Evolutionary conservation across 2,888 invertebrate species (phyloP).

Genomic region (Spodoptera exigua): DNA sequence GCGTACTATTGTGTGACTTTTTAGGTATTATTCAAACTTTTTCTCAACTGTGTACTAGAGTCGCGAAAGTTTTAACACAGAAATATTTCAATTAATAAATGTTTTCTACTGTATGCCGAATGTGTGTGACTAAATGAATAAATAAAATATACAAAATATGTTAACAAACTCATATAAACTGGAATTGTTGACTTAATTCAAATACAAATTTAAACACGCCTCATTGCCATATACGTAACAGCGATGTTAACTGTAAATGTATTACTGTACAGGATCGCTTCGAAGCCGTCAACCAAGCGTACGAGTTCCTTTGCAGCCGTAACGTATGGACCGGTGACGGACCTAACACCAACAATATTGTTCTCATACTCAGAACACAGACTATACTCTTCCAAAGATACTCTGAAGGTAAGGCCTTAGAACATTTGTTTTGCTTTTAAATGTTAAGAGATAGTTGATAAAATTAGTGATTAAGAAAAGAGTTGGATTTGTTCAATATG

Average conservation of each 20-base stretch:
- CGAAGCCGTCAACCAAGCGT: constrained; percentile 98
- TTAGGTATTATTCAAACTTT: too few relatives aligned
- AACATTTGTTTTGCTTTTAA: not conserved
- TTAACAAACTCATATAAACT: too few relatives aligned
- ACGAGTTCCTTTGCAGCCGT: constrained; percentile 98
- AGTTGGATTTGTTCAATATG: not conserved
- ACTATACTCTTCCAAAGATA: constrained; percentile 98
- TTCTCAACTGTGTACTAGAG: too few relatives aligned
- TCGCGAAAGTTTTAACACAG: too few relatives aligned
- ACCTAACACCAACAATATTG: constrained; percentile 98
- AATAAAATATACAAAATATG: too few relatives aligned
- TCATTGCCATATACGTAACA: not conserved
- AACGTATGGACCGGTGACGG: constrained; percentile 95
- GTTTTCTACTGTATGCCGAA: too few relatives aligned
- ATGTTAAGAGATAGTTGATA: not conserved
- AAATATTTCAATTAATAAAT: too few relatives aligned
- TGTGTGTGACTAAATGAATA: too few relatives aligned
- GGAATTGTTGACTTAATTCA: too few relatives aligned
- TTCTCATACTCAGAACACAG: constrained; percentile 96
- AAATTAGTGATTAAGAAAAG: not conserved
- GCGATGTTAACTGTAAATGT: not conserved
- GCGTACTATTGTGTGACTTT: too few relatives aligned
- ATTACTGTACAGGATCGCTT: constrained; percentile 94
- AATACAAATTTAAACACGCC: too few relatives aligned
- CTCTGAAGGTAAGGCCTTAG: constrained; percentile 91